Conservation (phyloP, 2,888 invertebrate species). For the Eristalis tenax region DNA sequence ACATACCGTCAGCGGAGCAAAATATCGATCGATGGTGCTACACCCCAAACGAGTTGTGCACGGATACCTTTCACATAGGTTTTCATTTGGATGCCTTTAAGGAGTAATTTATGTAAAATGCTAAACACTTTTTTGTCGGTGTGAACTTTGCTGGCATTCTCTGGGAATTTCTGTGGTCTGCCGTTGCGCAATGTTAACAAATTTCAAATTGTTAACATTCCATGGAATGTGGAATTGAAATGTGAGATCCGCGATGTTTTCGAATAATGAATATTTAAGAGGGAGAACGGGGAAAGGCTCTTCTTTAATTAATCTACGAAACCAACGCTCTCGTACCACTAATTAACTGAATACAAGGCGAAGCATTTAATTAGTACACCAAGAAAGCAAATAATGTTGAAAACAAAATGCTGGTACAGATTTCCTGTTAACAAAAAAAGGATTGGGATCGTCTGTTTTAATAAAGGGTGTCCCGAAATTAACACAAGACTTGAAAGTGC, state of each 20-base stretch:
- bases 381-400: neutral
- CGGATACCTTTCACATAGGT: neutral
- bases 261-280: too few species aligned
- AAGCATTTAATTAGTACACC: neutral
- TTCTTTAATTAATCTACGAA: neutral
- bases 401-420: too few species aligned
- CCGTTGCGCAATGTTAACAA: neutral
- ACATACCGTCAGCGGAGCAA: neutral
- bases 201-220: neutral
- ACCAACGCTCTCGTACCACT: neutral
- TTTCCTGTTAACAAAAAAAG: too few species aligned
- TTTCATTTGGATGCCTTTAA: constrained; percentile 23
- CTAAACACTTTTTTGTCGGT: neutral
- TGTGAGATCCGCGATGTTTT: neutral
- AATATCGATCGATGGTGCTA: constrained; percentile 24
- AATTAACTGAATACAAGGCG: neutral
- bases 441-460: too few species aligned
- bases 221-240: neutral
- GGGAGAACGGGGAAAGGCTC: neutral
- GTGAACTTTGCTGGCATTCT: neutral
- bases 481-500: too few species aligned
- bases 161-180: neutral
- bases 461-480: too few species aligned
- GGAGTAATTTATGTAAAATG: constrained; percentile 7
- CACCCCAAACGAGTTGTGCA: neutral